phyloP scores from a whole-genome alignment of 2,113 vertebrate species.

The Furnarius figulus region DNA sequence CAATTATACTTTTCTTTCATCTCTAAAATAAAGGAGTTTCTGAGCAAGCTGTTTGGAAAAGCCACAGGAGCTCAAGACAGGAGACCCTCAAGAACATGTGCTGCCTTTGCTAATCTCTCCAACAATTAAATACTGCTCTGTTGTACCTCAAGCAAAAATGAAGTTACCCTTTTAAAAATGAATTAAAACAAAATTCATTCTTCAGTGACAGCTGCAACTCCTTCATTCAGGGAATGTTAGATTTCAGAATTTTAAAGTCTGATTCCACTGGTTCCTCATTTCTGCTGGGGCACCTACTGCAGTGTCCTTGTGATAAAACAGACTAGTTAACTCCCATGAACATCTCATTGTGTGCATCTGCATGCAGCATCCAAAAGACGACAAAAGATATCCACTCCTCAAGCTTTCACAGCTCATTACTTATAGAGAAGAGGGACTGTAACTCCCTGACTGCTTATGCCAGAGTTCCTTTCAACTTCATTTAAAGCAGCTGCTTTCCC shows the following conservation, averaged over 20 bases:
- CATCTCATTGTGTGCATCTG: not conserved
- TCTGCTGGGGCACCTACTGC: not conserved
- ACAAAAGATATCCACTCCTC: not conserved
- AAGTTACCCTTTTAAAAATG: not conserved
- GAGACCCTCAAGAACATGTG: not conserved
- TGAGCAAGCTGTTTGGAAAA: not conserved
- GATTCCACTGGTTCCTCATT: not conserved
- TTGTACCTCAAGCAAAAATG: not conserved
- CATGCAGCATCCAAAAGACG: not conserved
- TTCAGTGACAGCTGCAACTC: not conserved
- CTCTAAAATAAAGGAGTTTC: not conserved
- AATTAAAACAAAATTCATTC: not conserved
- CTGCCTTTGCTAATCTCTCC: not conserved
- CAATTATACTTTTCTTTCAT: not conserved
- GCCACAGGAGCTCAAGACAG: not conserved
- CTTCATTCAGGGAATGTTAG: not conserved
- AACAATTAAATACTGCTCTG: not conserved
- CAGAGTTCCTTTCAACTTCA: not conserved
- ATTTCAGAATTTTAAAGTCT: not conserved
- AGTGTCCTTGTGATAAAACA: not conserved
- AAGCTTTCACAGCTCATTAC: not conserved
- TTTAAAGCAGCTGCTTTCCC: not conserved
- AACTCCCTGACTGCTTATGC: not conserved
- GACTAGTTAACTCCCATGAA: not conserved
- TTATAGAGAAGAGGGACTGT: not conserved